phyloP scores from a whole-genome alignment of 2,113 vertebrate species.

The Oenanthe oenanthe region DNA sequence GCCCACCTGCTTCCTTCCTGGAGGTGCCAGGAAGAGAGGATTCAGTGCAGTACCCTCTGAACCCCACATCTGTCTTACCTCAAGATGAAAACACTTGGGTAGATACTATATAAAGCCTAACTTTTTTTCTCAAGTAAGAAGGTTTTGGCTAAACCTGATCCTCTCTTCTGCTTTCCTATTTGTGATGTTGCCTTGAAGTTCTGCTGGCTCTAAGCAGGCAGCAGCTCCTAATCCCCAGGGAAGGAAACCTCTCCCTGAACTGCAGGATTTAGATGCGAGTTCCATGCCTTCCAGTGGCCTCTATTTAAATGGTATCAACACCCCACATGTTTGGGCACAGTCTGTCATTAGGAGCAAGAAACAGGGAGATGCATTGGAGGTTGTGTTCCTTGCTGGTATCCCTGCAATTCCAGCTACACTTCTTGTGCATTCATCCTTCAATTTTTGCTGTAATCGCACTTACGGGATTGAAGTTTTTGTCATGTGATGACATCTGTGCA shows the following conservation, averaged over 20 bases:
- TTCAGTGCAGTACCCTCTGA: background rate
- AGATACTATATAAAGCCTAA: background rate
- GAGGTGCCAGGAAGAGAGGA: background rate
- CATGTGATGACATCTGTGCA: background rate
- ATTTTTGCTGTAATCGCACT: background rate
- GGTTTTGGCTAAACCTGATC: background rate
- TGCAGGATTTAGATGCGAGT: rapidly evolving
- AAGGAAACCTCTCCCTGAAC: background rate
- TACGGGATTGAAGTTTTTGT: background rate
- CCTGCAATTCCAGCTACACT: background rate
- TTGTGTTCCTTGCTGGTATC: background rate
- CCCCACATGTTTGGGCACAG: rapidly evolving
- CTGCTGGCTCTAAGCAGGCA: background rate
- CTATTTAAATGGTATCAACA: background rate
- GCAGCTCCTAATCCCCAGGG: rapidly evolving
- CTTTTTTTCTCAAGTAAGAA: background rate
- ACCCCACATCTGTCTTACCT: background rate
- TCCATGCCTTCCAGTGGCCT: background rate
- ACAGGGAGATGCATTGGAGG: background rate
- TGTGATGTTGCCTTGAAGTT: background rate
- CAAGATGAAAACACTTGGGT: background rate
- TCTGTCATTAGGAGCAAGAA: background rate
- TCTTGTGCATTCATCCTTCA: background rate
- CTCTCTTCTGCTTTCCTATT: background rate
- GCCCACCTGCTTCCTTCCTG: background rate